Conservation (phyloP, 2,888 invertebrate species). For the Eristalinus sepulchralis region DNA sequence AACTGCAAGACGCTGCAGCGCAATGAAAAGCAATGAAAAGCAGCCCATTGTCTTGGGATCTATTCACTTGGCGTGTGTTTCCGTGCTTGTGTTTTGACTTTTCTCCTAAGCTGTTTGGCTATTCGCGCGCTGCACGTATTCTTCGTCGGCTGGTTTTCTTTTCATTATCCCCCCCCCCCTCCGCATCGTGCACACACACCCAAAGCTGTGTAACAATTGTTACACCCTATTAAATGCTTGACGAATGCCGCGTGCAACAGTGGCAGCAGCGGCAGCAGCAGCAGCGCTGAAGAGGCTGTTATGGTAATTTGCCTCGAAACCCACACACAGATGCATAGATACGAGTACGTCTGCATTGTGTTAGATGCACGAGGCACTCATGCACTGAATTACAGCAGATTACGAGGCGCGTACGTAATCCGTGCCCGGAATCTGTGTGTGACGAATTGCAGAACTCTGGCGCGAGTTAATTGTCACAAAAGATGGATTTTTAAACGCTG, state of each 20-base stretch:
- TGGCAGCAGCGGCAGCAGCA: constrained; percentile 14
- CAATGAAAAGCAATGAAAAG: too few species aligned
- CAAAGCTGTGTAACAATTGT: constrained; percentile 36
- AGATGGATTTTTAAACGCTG: constrained; percentile 6
- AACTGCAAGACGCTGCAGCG: not conserved
- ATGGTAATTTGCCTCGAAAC: constrained; percentile 57
- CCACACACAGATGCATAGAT: not conserved
- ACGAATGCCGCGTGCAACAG: constrained; percentile 14
- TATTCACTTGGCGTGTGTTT: not conserved
- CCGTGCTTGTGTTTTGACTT: constrained; percentile 27
- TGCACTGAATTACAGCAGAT: constrained; percentile 33
- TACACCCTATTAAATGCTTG: constrained; percentile 54
- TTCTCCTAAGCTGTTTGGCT: constrained; percentile 39
- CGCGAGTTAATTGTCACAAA: constrained; percentile 46
- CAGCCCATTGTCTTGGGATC: not conserved
- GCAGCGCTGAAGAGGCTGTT: constrained; percentile 33
- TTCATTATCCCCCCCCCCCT: not conserved
- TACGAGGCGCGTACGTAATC: constrained; percentile 35
- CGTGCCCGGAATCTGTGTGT: constrained; percentile 17
- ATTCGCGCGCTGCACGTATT: constrained; percentile 22
- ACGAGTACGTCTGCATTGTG: not conserved
- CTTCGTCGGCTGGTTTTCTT: not conserved
- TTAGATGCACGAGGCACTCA: not conserved
- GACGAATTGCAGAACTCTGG: constrained; percentile 36
- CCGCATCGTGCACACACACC: not conserved